Evolutionary conservation across 2,113 vertebrate species (phyloP), one percentile per base, ranked within the genome.

Genomic region (Osmerus mordax): DNA sequence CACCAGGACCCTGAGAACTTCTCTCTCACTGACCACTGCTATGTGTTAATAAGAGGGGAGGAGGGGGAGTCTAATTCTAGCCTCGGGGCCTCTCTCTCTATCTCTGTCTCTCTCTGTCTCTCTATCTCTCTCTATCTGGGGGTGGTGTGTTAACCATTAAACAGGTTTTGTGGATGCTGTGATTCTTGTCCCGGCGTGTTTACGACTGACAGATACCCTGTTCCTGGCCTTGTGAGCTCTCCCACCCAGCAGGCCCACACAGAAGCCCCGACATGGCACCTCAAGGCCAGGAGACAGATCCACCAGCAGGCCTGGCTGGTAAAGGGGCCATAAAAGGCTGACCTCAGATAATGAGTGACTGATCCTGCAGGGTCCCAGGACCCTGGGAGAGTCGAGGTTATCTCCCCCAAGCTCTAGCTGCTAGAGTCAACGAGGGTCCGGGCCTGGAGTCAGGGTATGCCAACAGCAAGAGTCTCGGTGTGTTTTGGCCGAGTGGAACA

Each of bases 261-360:
- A 61, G 76, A 51, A 75, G 81, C 63, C 60, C 9, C 18, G 19
- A 59, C 70, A 78, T 69, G 72, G 69, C n/a, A 58, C 66, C 54
- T 62, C 11, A 53, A 79, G 74, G 65, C 80, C 70, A 69, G 68
- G 78, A 76, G 75, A 79, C 78, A 83, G 85, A 90, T 88, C 89
- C 83, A 68, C 69, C 0, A 25, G 11, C 29, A 72, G 79, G 84
- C 19, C 74, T 78, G 64, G 61, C n/a, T 72, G 3, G 63, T 47
- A 4, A 9, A 18, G 53, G 18, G 53, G 12, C 53, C 25, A 28
- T 25, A 6, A 29, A 64, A 58, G 66, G 80, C 80, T 84, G 86
- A 29, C 54, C 54, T 78, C 63, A 79, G 79, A 83, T 88, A 86
- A 86, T 83, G 66, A n/a, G 78, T 82, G 79, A 87, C 85, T 89